These are phyloP conservation scores for Calidris pugnax DNA, from an alignment of 2,113 vertebrate genomes.

Conservation along the genomic window DNA sequence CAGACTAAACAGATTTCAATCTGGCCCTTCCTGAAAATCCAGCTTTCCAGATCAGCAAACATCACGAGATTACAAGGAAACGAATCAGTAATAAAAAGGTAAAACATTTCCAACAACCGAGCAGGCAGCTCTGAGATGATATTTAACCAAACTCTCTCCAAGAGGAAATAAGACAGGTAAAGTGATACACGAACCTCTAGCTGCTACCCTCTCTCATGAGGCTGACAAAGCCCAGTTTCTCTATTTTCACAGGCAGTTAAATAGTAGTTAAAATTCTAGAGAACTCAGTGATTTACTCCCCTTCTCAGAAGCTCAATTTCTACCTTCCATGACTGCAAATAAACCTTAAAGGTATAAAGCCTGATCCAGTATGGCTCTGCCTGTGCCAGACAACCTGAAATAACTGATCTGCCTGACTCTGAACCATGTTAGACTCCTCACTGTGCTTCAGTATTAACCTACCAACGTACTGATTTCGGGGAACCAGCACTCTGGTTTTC, in stretches of 20 bases:
- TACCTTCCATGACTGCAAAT: not conserved
- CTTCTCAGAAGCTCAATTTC: not conserved
- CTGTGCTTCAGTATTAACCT: not conserved
- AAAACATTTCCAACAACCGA: not conserved
- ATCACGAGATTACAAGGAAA: not conserved
- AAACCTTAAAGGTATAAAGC: not conserved
- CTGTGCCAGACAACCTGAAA: not conserved
- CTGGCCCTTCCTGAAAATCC: not conserved
- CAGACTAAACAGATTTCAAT: not conserved
- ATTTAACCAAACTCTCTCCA: not conserved
- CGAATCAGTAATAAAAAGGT: not conserved
- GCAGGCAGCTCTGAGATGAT: not conserved
- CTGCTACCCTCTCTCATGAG: not conserved
- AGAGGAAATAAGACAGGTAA: not conserved
- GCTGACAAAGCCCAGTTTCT: not conserved
- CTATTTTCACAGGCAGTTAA: not conserved
- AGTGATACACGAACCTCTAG: not conserved
- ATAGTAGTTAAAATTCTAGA: not conserved
- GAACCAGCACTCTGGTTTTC: not conserved
- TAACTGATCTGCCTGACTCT: not conserved
- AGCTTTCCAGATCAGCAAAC: slow-evolving; percentile 1
- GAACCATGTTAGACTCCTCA: rapidly evolving
- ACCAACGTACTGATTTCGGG: not conserved
- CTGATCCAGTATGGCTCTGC: rapidly evolving
- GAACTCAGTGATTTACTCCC: not conserved